Conservation (phyloP, 1,140 invertebrate species). For the Tenebrio molitor region DNA sequence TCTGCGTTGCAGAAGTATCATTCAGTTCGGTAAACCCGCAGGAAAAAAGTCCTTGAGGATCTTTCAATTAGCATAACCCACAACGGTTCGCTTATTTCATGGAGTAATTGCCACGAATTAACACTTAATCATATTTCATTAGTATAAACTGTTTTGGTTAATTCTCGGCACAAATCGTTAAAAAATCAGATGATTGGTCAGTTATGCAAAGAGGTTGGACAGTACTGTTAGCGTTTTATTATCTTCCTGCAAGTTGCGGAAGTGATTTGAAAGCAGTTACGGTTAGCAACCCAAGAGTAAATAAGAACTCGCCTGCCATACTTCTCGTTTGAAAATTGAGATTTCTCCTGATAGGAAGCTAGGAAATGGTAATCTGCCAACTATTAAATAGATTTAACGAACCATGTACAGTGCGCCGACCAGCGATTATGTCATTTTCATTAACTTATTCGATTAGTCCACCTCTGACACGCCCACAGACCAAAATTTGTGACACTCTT, state of each 20-base stretch:
- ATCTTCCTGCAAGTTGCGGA: constrained; percentile 29
- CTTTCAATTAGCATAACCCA: constrained; percentile 1
- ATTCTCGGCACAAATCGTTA: not conserved
- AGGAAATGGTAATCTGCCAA: constrained; percentile 13
- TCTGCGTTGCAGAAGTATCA: constrained; percentile 22
- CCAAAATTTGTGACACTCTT: too few species aligned
- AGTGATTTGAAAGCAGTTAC: constrained; percentile 37
- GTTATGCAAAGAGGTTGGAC: not conserved
- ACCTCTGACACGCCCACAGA: constrained; percentile 12
- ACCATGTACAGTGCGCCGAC: not conserved
- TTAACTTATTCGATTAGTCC: constrained; percentile 18
- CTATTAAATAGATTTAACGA: constrained; percentile 24
- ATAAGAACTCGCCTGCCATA: constrained; percentile 13
- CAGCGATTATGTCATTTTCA: constrained; percentile 12
- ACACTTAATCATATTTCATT: not conserved
- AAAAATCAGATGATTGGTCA: not conserved
- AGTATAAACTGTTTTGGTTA: not conserved
- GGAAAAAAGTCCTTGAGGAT: constrained; percentile 4
- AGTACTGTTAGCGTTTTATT: not conserved
- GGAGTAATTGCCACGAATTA: not conserved
- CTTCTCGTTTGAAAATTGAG: constrained; percentile 7
- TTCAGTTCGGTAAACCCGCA: constrained; percentile 10
- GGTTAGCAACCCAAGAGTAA: constrained; percentile 24
- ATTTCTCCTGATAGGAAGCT: constrained; percentile 26
- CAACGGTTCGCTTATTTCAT: constrained; percentile 7